These are phyloP conservation scores for Champsocephalus esox DNA, from an alignment of 2,797 vertebrate genomes.

Conservation along the genomic window DNA sequence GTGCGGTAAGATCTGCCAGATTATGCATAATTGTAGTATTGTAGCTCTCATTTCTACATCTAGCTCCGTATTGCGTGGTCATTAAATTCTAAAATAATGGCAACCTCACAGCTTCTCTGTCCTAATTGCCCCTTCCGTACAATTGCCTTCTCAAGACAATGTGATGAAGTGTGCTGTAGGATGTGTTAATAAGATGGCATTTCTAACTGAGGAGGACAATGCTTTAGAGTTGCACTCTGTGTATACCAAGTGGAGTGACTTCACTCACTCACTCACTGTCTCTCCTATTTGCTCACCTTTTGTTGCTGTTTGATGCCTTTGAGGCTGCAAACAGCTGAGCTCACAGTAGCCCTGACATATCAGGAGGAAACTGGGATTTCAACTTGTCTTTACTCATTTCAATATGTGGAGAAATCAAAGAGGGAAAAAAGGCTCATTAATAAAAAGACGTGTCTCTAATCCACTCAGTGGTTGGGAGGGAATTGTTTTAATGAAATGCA, in stretches of 20 bases:
- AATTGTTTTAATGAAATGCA: slow-evolving; percentile 79
- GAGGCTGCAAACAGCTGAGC: slow-evolving; percentile 56
- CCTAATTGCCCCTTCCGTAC: slow-evolving; percentile 89
- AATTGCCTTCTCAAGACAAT: slow-evolving; percentile 87
- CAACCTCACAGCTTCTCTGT: slow-evolving; percentile 87
- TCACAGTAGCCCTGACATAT: slow-evolving; percentile 50
- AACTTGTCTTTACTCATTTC: slow-evolving; percentile 71
- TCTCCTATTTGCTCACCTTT: slow-evolving; percentile 60
- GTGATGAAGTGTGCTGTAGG: slow-evolving; percentile 84
- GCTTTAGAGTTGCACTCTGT: slow-evolving; percentile 70
- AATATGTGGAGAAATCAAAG: slow-evolving; percentile 71
- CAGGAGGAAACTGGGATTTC: slow-evolving; percentile 62
- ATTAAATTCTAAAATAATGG: slow-evolving; percentile 92
- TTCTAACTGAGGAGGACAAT: slow-evolving; percentile 80
- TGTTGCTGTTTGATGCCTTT: slow-evolving; percentile 60
- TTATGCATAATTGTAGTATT: slow-evolving; percentile 90
- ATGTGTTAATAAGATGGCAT: slow-evolving; percentile 87
- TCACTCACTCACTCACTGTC: slow-evolving; percentile 66
- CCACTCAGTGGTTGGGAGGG: slow-evolving; percentile 55
- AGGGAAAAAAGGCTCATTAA: slow-evolving; percentile 74
- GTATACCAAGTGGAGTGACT: slow-evolving; percentile 64
- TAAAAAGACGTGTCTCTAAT: slow-evolving; percentile 73
- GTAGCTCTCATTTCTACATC: slow-evolving; percentile 87
- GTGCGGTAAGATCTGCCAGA: slow-evolving; percentile 85
- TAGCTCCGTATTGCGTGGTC: slow-evolving; percentile 87